Evolutionary conservation across 2,797 vertebrate genomes (phyloP).

Genomic region (Clamator glandarius): DNA sequence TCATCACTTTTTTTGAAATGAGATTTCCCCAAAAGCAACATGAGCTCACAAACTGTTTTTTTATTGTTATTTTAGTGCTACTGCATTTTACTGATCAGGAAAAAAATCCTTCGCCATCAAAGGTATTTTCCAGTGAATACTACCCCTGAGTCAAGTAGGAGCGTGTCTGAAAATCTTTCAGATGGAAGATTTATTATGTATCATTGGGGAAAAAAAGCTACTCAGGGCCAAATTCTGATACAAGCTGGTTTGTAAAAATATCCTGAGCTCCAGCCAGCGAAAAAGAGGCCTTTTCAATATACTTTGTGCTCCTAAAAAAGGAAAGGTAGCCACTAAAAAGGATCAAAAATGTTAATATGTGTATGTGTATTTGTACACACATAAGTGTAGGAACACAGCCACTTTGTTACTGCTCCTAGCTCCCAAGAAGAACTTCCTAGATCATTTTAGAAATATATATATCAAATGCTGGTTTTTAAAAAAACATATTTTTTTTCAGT

Average conservation of each 20-base stretch:
- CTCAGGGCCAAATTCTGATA: constrained; percentile 51
- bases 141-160: constrained; percentile 53
- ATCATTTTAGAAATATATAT: not conserved
- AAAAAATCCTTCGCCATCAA: constrained; percentile 31
- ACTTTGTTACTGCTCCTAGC: not conserved
- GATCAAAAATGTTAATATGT: not conserved
- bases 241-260: constrained; percentile 14
- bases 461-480: not conserved
- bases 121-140: constrained; percentile 30
- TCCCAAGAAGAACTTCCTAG: not conserved
- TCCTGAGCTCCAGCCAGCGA: not conserved
- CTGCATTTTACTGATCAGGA: constrained; percentile 23
- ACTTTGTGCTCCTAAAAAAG: not conserved
- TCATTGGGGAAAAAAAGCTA: not conserved
- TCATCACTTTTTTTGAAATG: not conserved
- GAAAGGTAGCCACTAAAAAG: not conserved
- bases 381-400: rapidly evolving
- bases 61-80: not conserved
- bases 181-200: constrained; percentile 63
- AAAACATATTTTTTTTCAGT: not conserved
- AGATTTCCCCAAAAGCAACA: constrained; percentile 58
- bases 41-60: constrained; percentile 43
- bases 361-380: not conserved
- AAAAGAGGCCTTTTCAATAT: not conserved
- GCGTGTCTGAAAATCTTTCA: constrained; percentile 49